Evolutionary conservation across 2,888 invertebrate genomes (phyloP), one percentile per base, ranked within the genome.

Genomic region (Temnothorax ravouxi): DNA sequence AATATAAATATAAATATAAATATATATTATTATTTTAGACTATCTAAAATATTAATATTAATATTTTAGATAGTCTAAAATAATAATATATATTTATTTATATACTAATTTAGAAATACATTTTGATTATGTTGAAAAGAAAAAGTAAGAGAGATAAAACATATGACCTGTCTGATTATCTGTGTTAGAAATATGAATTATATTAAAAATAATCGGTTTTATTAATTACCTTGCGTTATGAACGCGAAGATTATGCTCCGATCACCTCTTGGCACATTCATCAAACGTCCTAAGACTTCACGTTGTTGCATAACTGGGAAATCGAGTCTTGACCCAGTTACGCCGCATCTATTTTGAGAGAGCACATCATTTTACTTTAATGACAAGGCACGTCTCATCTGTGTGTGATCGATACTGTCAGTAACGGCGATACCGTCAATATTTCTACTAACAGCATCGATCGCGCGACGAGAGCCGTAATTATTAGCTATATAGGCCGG

Each of bases 261-360:
- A 75, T 50, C 15, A 62, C 34, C 61, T 47, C 34, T 15, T 18
- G 64, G n/a, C 61, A 29, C n/a, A 18, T 61, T 77, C 41, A 44
- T 77, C 67, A 77, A 77, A 44, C 21, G 15, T 77, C 67, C 67
- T 56, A 67, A 77, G 54, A 67, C 25, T 29, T 54, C 13, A 9
- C 54, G 9, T 56, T 54, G n/a, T 67, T 67, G 29, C 15, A 44
- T 56, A 77, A 44, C 29, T 50, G 54, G 50, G 6, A 25, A 76
- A 76, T 76, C 25, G 52, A 44, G 54, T 44, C 29, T 54, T 67
- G 77, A 80, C 59, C 72, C 41, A 59, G 47, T 71, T 80, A 21
- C 59, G 18, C 6, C 13, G 5, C 34, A 38, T 38, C 71, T 44
- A 50, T 71, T 80, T 47, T 47, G 25, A 56, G 59, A 69, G 11